Evolutionary conservation across 2,888 invertebrate genomes (phyloP).

Genomic region (Lasioglossum pauxillum): DNA sequence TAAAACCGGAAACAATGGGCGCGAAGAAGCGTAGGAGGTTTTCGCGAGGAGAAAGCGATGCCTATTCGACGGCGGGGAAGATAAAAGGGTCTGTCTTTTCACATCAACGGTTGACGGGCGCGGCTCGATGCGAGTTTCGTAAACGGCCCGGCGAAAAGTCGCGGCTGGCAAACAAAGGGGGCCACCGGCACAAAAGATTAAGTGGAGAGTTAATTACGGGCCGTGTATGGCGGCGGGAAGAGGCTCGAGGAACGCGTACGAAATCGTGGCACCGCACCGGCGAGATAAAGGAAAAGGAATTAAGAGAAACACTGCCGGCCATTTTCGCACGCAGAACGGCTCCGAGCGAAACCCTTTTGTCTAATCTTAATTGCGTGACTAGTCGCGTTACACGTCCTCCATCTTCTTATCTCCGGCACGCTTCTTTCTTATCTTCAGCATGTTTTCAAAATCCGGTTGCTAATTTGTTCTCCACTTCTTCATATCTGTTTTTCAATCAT

Average conservation of each 20-base stretch:
- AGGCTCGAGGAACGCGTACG: conserved; percentile 26
- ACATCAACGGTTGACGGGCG: not conserved
- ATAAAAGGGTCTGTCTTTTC: not conserved
- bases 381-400: conserved; percentile 48
- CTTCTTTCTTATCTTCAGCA: not conserved
- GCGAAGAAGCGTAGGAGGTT: not conserved
- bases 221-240: not conserved
- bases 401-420: conserved; percentile 36
- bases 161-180: conserved; percentile 5
- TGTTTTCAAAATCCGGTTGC: conserved; percentile 8
- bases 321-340: conserved; percentile 24
- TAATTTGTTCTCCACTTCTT: not conserved
- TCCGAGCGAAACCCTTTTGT: conserved; percentile 43
- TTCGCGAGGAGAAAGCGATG: not conserved
- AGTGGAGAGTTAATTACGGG: conserved; percentile 50
- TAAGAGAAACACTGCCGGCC: conserved; percentile 46
- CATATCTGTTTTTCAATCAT: no score
- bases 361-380: conserved; percentile 56
- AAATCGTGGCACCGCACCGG: conserved; percentile 8
- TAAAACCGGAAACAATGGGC: not conserved
- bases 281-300: conserved; percentile 54
- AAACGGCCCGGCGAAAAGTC: conserved; percentile 12
- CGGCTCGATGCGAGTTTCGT: conserved; percentile 12
- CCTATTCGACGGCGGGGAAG: not conserved
- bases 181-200: conserved; percentile 38